Evolutionary conservation across 2,888 invertebrate genomes (phyloP), one percentile per base, ranked within the genome.

Genomic region (Melieria omissa): DNA sequence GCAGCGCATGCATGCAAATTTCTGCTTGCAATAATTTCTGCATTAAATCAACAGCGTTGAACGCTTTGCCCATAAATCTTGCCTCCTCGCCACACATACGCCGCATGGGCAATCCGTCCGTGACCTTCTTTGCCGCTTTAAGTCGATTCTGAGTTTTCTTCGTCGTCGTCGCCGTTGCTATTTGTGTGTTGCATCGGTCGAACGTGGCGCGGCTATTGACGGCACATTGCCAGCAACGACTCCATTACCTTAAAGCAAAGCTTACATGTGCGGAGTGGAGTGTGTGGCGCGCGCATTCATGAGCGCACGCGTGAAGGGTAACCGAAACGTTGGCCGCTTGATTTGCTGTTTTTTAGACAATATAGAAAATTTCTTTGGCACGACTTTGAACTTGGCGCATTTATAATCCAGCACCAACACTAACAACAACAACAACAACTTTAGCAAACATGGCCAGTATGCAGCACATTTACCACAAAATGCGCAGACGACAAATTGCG

Each of bases 321-420:
- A 29, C 1, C 29, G 29, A 29, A 29, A 29, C 29, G 29, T 29
- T 29, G 29, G 29, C 29, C 29, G 29, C 29, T 29, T 29, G 29
- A 29, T 29, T 29, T 29, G 29, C 29, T 16, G 41, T 29, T 29
- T 29, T 29, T 29, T 29, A 29, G 29, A 29, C 29, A 29, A 62
- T 44, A 16, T 46, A 63, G 61, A 72, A 77, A 76, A 77, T 75
- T 71, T 75, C 62, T 74, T 73, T 72, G 72, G 77, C 77, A 77
- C 77, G 77, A 77, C 76, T 77, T 77, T 77, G 77, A 77, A 77
- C 77, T 77, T 76, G 71, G 71, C 65, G 61, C 61, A 65, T 65
- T 70, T 57, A 60, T n/a, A 46, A 54, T 29, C 45, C 52, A 65
- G 58, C 46, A 46, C 12, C 9, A 44, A 10, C 55, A 55, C 63